phyloP scores from a whole-genome alignment of 1,140 invertebrate genomes.

The Hydropsyche tenuis region DNA sequence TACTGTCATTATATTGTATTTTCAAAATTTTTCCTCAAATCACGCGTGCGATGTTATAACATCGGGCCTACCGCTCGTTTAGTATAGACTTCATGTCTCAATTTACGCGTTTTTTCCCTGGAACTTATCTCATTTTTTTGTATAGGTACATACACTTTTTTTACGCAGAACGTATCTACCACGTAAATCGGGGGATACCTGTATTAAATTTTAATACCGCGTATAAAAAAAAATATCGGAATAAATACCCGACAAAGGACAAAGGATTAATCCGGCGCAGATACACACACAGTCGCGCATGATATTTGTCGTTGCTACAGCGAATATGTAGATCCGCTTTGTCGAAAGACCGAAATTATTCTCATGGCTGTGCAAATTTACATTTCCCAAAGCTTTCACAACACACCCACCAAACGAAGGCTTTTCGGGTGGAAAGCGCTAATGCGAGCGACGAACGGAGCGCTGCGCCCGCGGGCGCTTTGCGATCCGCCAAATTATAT shows the following conservation, averaged over 20 bases:
- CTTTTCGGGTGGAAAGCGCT: constrained; percentile 6
- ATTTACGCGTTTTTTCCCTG: too few relatives aligned
- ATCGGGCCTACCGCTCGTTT: too few relatives aligned
- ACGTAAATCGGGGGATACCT: too few relatives aligned
- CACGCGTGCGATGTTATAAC: too few relatives aligned
- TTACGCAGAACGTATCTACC: too few relatives aligned
- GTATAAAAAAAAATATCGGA: too few relatives aligned
- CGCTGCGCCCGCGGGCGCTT: constrained; percentile 13
- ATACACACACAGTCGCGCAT: background rate
- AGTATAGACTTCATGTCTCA: too few relatives aligned
- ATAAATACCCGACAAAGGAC: background rate
- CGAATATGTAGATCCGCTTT: background rate
- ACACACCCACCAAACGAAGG: constrained; percentile 24
- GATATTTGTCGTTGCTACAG: background rate
- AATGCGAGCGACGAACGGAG: background rate
- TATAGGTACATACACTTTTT: too few relatives aligned
- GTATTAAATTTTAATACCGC: too few relatives aligned
- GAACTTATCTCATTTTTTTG: too few relatives aligned
- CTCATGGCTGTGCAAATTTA: constrained; percentile 15
- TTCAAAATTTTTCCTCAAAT: too few relatives aligned
- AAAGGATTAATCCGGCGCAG: background rate
- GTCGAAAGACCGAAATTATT: constrained; percentile 26
- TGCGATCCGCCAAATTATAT: constrained; percentile 41
- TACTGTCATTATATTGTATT: too few relatives aligned
- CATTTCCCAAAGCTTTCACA: constrained; percentile 35